phyloP scores from a whole-genome alignment of 2,888 invertebrate species.

The Chrysomela aeneicollis region DNA sequence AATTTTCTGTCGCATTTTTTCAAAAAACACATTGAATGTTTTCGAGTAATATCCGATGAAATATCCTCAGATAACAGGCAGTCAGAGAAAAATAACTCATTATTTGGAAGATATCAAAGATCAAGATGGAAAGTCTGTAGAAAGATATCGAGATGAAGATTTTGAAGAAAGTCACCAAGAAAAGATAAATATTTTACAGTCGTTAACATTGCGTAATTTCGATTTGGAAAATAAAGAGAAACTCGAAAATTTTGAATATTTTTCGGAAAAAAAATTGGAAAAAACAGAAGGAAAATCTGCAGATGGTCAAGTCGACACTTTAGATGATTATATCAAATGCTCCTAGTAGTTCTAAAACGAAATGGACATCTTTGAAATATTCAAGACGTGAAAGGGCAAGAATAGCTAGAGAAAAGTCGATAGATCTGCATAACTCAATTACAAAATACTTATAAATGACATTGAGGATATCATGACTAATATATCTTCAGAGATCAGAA shows the following conservation, averaged over 20 bases:
- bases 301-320: no score
- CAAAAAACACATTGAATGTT: conserved; percentile 1
- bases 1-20: conserved; percentile 12
- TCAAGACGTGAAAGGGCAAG: conserved; percentile 13
- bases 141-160: no score
- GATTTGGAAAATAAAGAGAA: not conserved
- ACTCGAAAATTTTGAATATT: no score
- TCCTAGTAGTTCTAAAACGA: not conserved
- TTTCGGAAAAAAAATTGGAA: no score
- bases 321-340: no score
- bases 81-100: not conserved
- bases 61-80: not conserved
- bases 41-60: no score
- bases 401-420: conserved; percentile 4
- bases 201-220: not conserved
- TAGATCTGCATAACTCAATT: not conserved
- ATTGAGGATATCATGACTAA: not conserved
- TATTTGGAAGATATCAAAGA: not conserved
- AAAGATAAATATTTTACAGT: no score
- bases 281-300: no score
- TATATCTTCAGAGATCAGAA: not conserved
- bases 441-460: not conserved
- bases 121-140: no score
- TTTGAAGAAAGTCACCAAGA: no score
- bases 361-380: conserved; percentile 5